These are phyloP conservation scores for Chrysochloris asiatica DNA, from an alignment of 2,113 vertebrate genomes.

Conservation along the genomic window DNA sequence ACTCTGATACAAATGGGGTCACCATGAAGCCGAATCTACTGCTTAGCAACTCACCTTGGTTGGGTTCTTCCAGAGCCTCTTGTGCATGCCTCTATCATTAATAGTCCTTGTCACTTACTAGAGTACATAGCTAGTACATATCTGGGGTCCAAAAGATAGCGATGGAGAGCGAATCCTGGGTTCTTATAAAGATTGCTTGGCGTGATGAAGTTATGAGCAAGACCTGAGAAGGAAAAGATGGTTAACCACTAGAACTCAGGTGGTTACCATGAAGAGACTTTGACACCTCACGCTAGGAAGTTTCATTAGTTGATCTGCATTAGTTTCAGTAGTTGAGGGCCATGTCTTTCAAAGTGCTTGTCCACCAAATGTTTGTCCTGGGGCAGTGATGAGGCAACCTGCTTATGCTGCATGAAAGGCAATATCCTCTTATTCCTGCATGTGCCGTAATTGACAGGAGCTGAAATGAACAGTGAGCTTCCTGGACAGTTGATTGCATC, in stretches of 20 bases:
- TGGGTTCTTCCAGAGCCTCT: not conserved
- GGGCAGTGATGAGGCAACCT: fast-evolving
- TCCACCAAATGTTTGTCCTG: too few relatives aligned
- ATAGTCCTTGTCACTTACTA: fast-evolving
- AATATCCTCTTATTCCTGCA: fast-evolving
- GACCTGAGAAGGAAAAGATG: not conserved
- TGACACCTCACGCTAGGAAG: not conserved
- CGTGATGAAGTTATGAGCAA: fast-evolving
- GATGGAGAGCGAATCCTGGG: too few relatives aligned
- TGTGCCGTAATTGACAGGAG: fast-evolving
- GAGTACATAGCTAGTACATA: not conserved
- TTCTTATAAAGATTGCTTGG: fast-evolving
- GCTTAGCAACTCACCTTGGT: not conserved
- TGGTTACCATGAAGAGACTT: not conserved
- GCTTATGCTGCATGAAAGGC: not conserved
- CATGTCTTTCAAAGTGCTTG: too few relatives aligned
- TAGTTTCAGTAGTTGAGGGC: not conserved
- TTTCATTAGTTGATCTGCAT: not conserved
- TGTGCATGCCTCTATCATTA: fast-evolving
- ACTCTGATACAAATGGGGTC: not conserved
- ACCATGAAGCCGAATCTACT: too few relatives aligned
- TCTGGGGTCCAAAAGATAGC: not conserved
- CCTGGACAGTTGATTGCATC: not conserved
- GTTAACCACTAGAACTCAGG: not conserved
- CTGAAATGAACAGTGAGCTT: not conserved